Evolutionary conservation across 2,113 vertebrate genomes (phyloP).

Genomic region (Forbesichthys papilliferus): DNA sequence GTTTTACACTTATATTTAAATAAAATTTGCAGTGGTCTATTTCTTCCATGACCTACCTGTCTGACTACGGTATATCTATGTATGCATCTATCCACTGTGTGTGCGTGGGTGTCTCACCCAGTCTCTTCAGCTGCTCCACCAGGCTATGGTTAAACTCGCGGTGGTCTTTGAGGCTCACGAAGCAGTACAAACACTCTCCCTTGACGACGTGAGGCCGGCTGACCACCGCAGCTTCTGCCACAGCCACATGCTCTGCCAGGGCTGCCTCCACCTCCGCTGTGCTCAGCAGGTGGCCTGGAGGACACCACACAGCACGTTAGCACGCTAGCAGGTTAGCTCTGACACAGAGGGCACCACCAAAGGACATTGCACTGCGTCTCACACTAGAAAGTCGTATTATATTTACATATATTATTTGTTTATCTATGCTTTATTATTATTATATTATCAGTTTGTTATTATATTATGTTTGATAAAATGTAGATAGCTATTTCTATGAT

Average conservation of each 20-base stretch:
- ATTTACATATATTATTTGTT: too few relatives aligned
- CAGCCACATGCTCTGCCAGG: constrained; percentile 70
- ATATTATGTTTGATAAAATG: too few relatives aligned
- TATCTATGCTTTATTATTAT: too few relatives aligned
- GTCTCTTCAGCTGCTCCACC: constrained; percentile 75
- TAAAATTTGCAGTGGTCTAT: too few relatives aligned
- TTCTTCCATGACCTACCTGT: too few relatives aligned
- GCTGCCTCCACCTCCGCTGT: constrained; percentile 81
- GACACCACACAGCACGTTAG: neutral
- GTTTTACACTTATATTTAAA: too few relatives aligned
- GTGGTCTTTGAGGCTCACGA: constrained; percentile 76
- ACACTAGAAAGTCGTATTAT: too few relatives aligned
- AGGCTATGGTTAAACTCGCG: constrained; percentile 68
- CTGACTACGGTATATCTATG: neutral
- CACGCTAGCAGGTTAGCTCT: neutral
- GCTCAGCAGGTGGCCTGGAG: constrained; percentile 80
- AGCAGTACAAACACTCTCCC: constrained; percentile 84
- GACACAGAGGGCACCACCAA: neutral
- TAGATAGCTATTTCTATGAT: too few relatives aligned
- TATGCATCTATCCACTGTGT: neutral
- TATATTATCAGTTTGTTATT: too few relatives aligned
- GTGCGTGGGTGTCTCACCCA: constrained; percentile 61
- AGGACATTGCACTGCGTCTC: neutral
- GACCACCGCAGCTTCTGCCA: constrained; percentile 79
- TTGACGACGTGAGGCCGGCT: constrained; percentile 79